A percentile compares a stretch with the other conserved stretches of the same genome.
phyloP scores from a whole-genome alignment of 2,113 vertebrate species.

The Colius striatus region DNA sequence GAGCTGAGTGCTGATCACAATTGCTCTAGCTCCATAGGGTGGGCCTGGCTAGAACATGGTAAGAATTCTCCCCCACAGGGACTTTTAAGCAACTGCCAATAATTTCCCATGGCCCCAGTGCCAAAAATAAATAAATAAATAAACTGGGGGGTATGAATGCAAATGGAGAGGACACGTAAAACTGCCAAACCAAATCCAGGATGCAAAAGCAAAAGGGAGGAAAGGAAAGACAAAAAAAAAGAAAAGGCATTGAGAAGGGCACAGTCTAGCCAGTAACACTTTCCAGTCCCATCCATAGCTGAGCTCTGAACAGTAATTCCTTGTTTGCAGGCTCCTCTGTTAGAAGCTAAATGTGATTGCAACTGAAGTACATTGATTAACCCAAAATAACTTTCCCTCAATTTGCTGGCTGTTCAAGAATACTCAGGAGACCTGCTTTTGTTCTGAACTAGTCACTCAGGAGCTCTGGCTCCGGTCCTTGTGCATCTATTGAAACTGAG shows the following conservation, averaged over 20 bases:
- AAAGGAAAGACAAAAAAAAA: background rate
- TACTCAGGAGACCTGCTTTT: constrained; percentile 75
- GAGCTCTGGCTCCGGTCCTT: constrained; percentile 72
- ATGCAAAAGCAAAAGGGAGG: background rate
- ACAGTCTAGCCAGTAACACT: constrained; percentile 58
- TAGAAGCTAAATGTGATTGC: constrained; percentile 71
- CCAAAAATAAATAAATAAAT: constrained; percentile 41
- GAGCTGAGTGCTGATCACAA: constrained; percentile 5
- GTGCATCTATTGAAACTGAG: constrained; percentile 74
- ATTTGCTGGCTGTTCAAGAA: constrained; percentile 73
- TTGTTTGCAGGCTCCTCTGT: constrained; percentile 67
- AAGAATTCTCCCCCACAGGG: constrained; percentile 47
- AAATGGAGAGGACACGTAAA: constrained; percentile 18
- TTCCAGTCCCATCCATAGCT: constrained; percentile 48
- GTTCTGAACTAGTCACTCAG: constrained; percentile 77
- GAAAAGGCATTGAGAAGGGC: background rate
- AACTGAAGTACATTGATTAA: constrained; percentile 74
- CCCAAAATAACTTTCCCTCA: constrained; percentile 75
- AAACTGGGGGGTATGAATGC: background rate
- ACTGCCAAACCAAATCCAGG: constrained; percentile 42
- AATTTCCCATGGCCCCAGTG: constrained; percentile 39
- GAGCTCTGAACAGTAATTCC: constrained; percentile 63
- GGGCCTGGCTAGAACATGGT: constrained; percentile 31
- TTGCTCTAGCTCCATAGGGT: constrained; percentile 49
- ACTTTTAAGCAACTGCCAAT: constrained; percentile 50